Evolutionary conservation across 2,888 invertebrate genomes (phyloP), one percentile per base, ranked within the genome.

Genomic region (Synanthedon formicaeformis): DNA sequence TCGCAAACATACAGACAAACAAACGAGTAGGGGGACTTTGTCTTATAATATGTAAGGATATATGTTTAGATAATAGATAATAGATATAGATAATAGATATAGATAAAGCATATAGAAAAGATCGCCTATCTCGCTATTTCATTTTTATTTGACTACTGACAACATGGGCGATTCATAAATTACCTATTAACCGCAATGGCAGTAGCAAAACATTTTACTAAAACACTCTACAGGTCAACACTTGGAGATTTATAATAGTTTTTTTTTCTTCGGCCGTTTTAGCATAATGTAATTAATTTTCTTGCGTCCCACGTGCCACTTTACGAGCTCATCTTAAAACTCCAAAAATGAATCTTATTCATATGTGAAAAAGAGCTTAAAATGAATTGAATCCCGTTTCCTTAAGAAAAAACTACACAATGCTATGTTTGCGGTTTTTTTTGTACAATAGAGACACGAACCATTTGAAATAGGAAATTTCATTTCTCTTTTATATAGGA

Each of bases 201-300:
- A 56, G 76, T 77, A 78, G 78, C 77, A 53, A 52, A 53, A 59
- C 63, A 71, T 71, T 75, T 75, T 69, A 60, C 64, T 58, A 57
- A 56, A 58, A 66, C 62, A 67, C 68, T 71, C 69, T 61, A 54
- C 56, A 58, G 55, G 69, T 71, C 69, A 69, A 63, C 67, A 66
- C 66, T 68, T 34, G 61, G 65, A 69, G 69, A 78, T 75, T 73
- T 71, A 76, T 72, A 34, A 34, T 14, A 54, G 54, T 55, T 57
- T 65, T 67, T n/a, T 71, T 71, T 69, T 67, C 58, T 58, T 52
- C 56, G 53, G 55, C 64, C 63, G 63, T 61, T 65, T 64, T 63
- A 57, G 60, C 57, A 62, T 63, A 63, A 62, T 58, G 62, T 66
- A 67, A 69, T 68, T 67, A 69, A 68, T 65, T 55, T 59, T 55